Evolutionary conservation across 2,888 invertebrate species (phyloP).

Genomic region (Papilio protenor): DNA sequence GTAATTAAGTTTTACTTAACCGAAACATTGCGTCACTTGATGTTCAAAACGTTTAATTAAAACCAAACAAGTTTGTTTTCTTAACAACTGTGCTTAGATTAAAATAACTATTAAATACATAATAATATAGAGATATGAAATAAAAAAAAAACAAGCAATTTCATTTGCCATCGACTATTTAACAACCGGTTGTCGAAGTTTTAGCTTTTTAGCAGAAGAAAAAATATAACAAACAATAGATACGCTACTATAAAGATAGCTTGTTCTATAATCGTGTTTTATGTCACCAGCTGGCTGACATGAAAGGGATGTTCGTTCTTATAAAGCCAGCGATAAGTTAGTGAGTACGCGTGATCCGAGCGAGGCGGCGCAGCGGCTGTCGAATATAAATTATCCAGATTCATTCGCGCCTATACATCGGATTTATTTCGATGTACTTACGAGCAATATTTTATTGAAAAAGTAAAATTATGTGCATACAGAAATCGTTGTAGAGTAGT

Average conservation of each 20-base stretch:
- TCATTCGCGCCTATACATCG: background rate
- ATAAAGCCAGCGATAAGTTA: conserved; percentile 38
- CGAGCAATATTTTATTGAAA: background rate
- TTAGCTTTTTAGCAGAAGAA: too few relatives aligned
- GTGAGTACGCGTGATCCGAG: conserved; percentile 26
- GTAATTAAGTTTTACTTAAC: conserved; percentile 64
- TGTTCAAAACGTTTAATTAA: conserved; percentile 12
- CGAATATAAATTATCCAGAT: conserved; percentile 32
- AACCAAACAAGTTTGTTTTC: background rate
- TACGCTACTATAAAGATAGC: background rate
- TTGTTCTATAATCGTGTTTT: conserved; percentile 6
- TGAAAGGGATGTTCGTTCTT: conserved; percentile 32
- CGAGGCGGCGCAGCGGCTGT: conserved; percentile 6
- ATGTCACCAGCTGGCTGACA: conserved; percentile 26
- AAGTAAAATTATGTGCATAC: background rate
- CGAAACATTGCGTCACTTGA: conserved; percentile 47
- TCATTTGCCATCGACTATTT: too few relatives aligned
- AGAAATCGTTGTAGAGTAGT: conserved; percentile 12
- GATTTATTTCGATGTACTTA: conserved; percentile 5
- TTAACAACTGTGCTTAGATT: background rate
- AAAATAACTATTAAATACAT: background rate
- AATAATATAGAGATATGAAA: too few relatives aligned
- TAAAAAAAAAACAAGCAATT: too few relatives aligned
- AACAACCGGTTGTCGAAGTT: too few relatives aligned
- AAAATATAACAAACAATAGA: background rate